Evolutionary conservation across 2,797 vertebrate genomes (phyloP).

Genomic region (Florisuga fusca): DNA sequence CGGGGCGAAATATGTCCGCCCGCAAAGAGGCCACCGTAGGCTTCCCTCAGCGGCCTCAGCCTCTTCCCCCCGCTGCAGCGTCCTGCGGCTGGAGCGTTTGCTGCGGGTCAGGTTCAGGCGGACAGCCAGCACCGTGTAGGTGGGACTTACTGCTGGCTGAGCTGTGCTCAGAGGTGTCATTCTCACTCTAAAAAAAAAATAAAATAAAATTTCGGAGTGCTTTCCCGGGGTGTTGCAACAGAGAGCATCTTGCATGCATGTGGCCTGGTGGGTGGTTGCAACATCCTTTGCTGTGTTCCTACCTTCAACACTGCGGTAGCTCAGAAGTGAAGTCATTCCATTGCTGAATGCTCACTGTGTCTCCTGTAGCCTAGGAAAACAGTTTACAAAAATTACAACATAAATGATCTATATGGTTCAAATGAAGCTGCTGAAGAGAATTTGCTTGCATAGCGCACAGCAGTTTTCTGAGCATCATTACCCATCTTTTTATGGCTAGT

Average conservation of each 20-base stretch:
- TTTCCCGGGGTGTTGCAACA: not conserved
- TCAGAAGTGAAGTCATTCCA: not conserved
- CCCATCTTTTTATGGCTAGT: not conserved
- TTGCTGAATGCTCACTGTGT: not conserved
- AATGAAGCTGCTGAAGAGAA: not conserved
- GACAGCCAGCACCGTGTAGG: not conserved
- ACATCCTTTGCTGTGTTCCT: not conserved
- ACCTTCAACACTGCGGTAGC: not conserved
- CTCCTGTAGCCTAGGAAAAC: not conserved
- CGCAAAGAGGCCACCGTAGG: not conserved
- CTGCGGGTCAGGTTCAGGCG: not conserved
- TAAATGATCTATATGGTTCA: rapidly evolving
- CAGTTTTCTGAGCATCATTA: not conserved
- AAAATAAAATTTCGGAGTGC: too few relatives aligned
- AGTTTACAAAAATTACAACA: not conserved
- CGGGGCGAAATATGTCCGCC: not conserved
- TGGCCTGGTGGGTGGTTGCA: not conserved
- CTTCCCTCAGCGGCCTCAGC: not conserved
- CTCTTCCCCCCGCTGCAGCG: not conserved
- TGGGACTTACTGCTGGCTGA: not conserved
- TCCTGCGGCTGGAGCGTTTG: not conserved
- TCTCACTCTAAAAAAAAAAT: too few relatives aligned
- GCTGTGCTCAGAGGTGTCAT: not conserved
- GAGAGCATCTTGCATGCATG: not conserved
- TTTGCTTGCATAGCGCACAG: rapidly evolving